Base-by-base conservation (phyloP, 2,113 vertebrate species). In the Anoplopoma fimbria region DNA sequence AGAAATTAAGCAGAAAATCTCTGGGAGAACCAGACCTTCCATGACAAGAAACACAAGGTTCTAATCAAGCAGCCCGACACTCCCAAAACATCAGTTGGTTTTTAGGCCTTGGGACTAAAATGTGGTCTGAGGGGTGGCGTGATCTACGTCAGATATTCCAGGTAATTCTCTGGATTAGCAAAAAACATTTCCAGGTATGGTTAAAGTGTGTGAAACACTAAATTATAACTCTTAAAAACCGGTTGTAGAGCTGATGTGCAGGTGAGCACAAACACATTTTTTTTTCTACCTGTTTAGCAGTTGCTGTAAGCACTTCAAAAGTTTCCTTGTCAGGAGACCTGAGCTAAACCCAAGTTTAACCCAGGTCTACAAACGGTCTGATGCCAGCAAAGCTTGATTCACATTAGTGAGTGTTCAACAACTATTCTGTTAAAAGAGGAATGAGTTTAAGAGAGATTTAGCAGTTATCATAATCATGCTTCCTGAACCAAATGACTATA, bases 1-100 rank as follows among this genome's bases (percentile, higher is more conserved):
- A 51, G 73, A 83, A 60, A 25, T 69, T 19, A 25, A 71, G 57
- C 62, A 61, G 23, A 9, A 33, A 4, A 25, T 47, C 17, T 45
- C 12, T 38, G 10, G 33, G 40, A 38, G 42, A 36, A 60, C 13
- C 29, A 31, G 57, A 42, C 2, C 42, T 14, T n/a, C 42, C 40
- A 58, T 31, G 33, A 40, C 8, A 53, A 5, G 17, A 60, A 58
- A 47, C 64, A 49, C 27, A 27, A 13, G 67, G 29, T 69, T 33
- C 63, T 55, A 40, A 76, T 76, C 19, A 3, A 64, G 45, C 23
- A 9, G 70, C 25, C 0, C 6, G 23, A 36, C 60, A n/a, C 2
- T 19, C 19, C 15, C 27, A 9, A n/a, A 42, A 21, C 19, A 6
- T 63, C 45, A 21, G n/a, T 17, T 9, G 14, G 6, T 31, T 55